These are phyloP conservation scores for Callipepla squamata DNA, from an alignment of 2,113 vertebrate species.

Conservation along the genomic window DNA sequence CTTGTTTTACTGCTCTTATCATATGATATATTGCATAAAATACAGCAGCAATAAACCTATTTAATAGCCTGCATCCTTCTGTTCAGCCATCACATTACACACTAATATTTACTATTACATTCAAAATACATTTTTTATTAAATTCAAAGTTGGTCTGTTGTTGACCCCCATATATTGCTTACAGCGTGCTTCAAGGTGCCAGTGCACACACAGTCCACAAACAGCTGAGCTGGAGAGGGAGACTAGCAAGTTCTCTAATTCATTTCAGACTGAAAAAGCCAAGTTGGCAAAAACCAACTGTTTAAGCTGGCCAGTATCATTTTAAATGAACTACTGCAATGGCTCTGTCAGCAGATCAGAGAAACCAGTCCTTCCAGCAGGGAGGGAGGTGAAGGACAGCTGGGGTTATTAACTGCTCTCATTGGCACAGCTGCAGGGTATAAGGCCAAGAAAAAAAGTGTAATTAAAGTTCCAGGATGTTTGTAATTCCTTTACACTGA, in stretches of 20 bases:
- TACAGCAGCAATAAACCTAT: not conserved
- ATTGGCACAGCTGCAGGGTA: not conserved
- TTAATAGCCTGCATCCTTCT: not conserved
- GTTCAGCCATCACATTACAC: not conserved
- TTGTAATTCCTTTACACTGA: not conserved
- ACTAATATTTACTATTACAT: not conserved
- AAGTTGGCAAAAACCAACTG: not conserved
- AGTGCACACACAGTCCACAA: not conserved
- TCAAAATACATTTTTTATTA: not conserved
- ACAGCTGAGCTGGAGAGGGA: not conserved
- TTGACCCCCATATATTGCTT: not conserved
- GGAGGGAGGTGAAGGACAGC: not conserved
- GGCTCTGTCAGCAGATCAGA: not conserved
- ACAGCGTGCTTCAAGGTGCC: not conserved
- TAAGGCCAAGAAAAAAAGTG: not conserved
- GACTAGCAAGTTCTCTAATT: not conserved
- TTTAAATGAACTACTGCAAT: conserved; percentile 2
- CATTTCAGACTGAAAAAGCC: not conserved
- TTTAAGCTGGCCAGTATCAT: not conserved
- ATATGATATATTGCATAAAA: not conserved
- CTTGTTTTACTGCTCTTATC: not conserved
- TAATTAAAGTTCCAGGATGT: not conserved
- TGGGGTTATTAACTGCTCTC: not conserved
- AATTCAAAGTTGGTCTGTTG: not conserved
- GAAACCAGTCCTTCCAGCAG: not conserved